Conservation (phyloP, 2,888 invertebrate genomes). For the Amorpha juglandis region DNA sequence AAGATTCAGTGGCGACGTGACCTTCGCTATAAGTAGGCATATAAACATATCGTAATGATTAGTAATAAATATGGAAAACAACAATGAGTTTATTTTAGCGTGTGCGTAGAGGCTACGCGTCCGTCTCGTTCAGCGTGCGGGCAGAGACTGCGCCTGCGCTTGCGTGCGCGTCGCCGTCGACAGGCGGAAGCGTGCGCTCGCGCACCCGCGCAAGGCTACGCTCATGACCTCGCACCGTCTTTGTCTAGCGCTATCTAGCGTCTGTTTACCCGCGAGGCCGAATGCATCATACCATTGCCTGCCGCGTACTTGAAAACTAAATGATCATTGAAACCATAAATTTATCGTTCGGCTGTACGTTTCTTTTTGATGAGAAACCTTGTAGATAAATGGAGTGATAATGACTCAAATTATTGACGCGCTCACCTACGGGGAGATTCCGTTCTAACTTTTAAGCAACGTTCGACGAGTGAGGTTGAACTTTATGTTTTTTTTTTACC, state of each 20-base stretch:
- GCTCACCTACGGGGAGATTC: slow-evolving; percentile 32
- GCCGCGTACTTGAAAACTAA: slow-evolving; percentile 66
- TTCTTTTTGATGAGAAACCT: slow-evolving; percentile 59
- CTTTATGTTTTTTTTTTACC: slow-evolving; percentile 27
- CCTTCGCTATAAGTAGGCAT: slow-evolving; percentile 16
- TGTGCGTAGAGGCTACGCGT: slow-evolving; percentile 31
- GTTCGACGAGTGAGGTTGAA: slow-evolving; percentile 28
- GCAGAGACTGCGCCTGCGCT: slow-evolving; percentile 57
- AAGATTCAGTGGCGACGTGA: slow-evolving; percentile 1
- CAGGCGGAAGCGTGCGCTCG: slow-evolving; percentile 78
- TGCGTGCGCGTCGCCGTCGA: slow-evolving; percentile 61
- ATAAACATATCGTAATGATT: neutral
- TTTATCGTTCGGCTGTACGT: slow-evolving; percentile 55
- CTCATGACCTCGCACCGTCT: slow-evolving; percentile 83
- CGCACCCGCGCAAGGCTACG: slow-evolving; percentile 82
- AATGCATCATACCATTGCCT: slow-evolving; percentile 80
- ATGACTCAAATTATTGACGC: slow-evolving; percentile 47
- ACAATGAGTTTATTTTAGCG: slow-evolving; percentile 1
- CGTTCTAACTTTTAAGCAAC: slow-evolving; percentile 26
- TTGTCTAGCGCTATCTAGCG: slow-evolving; percentile 83
- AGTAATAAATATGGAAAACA: slow-evolving; percentile 16
- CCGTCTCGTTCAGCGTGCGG: slow-evolving; percentile 52
- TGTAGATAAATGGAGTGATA: slow-evolving; percentile 62
- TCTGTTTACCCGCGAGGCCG: slow-evolving; percentile 82
- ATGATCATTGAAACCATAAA: slow-evolving; percentile 68